Percentiles rank a stretch among this genome's conserved stretches.
These are phyloP conservation scores for Dendronephthya gigantea DNA, from an alignment of 64 coral and sea anemone species.

Conservation along the genomic window DNA sequence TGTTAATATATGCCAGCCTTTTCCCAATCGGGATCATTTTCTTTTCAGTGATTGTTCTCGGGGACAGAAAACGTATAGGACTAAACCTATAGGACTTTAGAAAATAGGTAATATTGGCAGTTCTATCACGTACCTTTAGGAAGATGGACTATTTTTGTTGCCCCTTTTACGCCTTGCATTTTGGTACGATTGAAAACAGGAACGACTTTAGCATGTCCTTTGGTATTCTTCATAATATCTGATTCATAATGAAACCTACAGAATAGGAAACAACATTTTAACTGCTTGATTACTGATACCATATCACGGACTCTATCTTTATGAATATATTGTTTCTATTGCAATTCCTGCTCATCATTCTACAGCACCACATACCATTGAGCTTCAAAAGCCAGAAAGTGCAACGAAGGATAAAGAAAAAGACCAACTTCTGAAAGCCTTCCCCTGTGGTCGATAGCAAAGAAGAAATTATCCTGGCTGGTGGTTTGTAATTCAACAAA, in stretches of 20 bases:
- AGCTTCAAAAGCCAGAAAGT: conserved; percentile 91
- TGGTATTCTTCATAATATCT: conserved; percentile 74
- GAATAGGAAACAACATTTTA: background rate
- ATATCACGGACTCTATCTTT: no score
- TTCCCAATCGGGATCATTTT: no score
- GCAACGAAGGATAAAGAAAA: conserved; percentile 81
- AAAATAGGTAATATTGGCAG: background rate
- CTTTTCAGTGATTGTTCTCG: no score
- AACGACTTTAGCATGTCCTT: conserved; percentile 80
- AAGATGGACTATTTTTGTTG: conserved; percentile 42
- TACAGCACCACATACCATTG: conserved; percentile 52
- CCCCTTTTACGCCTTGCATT: conserved; percentile 72
- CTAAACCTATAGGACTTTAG: no score
- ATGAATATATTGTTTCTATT: no score
- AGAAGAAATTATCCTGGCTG: conserved; percentile 84
- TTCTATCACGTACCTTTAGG: conserved; percentile 36
- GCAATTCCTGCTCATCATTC: no score
- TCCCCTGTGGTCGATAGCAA: conserved; percentile 86
- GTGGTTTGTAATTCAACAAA: conserved; percentile 74
- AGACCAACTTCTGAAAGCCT: conserved; percentile 82
- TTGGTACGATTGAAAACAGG: conserved; percentile 68
- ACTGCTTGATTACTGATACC: no score
- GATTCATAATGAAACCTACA: conserved; percentile 96
- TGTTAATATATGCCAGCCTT: no score
- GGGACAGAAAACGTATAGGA: no score